A percentile compares a stretch with the other conserved stretches of the same genome.
phyloP scores from a whole-genome alignment of 2,888 invertebrate genomes.

The Oegoconia quadripuncta region DNA sequence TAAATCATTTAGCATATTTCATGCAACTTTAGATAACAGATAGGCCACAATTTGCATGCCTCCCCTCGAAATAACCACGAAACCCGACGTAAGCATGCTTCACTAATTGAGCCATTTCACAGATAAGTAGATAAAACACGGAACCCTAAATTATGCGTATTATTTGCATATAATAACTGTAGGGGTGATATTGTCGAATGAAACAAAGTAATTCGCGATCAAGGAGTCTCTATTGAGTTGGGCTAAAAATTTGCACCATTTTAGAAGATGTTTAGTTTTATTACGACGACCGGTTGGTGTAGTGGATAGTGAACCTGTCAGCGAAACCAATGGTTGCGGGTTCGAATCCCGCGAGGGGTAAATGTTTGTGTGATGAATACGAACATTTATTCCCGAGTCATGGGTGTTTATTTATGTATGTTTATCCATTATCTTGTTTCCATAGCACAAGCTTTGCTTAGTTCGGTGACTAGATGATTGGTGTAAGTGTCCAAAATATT shows the following conservation, averaged over 20 bases:
- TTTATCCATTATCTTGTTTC: too few relatives aligned
- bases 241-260: neutral
- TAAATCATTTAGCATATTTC: constrained; percentile 74
- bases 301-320: too few relatives aligned
- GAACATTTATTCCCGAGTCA: too few relatives aligned
- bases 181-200: constrained; percentile 43
- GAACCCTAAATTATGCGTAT: constrained; percentile 72
- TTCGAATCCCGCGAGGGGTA: too few relatives aligned
- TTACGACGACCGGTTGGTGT: too few relatives aligned
- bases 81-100: constrained; percentile 46
- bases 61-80: constrained; percentile 20
- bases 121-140: constrained; percentile 79
- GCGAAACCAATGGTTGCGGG: too few relatives aligned
- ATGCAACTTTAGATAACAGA: constrained; percentile 45
- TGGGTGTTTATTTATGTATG: too few relatives aligned
- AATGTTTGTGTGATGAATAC: too few relatives aligned
- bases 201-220: neutral
- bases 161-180: constrained; percentile 77
- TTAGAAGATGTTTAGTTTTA: too few relatives aligned
- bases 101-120: constrained; percentile 76
- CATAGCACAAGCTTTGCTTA: too few relatives aligned
- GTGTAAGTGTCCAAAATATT: too few relatives aligned
- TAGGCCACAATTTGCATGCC: constrained; percentile 39
- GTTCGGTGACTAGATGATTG: too few relatives aligned
- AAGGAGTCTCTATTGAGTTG: neutral